Percentiles rank a stretch among this genome's conserved stretches.
phyloP scores from a whole-genome alignment of 2,113 vertebrate species.

The Amia ocellicauda region DNA sequence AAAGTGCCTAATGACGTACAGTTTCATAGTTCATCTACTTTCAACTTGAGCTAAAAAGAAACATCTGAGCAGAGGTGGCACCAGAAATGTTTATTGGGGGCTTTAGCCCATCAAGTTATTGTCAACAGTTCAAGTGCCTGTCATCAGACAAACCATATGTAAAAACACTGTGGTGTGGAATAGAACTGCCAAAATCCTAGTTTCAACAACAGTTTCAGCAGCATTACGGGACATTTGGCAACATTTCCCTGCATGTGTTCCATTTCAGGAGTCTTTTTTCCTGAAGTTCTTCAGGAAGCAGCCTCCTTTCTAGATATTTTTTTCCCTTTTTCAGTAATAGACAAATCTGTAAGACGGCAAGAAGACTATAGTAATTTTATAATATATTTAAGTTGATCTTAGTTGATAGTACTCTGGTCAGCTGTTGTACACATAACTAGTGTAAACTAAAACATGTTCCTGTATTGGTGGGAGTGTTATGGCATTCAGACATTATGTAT shows the following conservation, averaged over 20 bases:
- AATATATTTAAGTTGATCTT: too few relatives aligned
- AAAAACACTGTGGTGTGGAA: slow-evolving; percentile 12
- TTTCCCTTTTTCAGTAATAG: too few relatives aligned
- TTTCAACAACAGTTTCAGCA: background rate
- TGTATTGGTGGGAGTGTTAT: too few relatives aligned
- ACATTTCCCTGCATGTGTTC: background rate
- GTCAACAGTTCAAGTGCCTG: slow-evolving; percentile 70
- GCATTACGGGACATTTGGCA: background rate
- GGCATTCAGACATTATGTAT: too few relatives aligned
- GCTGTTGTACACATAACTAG: too few relatives aligned
- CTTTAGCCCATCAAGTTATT: slow-evolving; percentile 72
- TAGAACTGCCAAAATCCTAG: background rate
- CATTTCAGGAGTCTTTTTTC: background rate
- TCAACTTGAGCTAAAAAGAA: slow-evolving; percentile 53
- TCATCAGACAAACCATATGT: slow-evolving; percentile 53
- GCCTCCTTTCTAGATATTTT: too few relatives aligned
- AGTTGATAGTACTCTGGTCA: too few relatives aligned
- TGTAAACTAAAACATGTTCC: too few relatives aligned
- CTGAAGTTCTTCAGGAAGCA: too few relatives aligned
- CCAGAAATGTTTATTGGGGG: slow-evolving; percentile 70
- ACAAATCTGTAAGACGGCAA: too few relatives aligned
- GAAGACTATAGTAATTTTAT: too few relatives aligned
- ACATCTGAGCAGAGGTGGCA: slow-evolving; percentile 70
- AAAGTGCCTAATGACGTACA: slow-evolving; percentile 65
- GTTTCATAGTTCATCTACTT: slow-evolving; percentile 29